Evolutionary conservation across 2,797 vertebrate genomes (phyloP).

Genomic region (Sebastes trivittatus): DNA sequence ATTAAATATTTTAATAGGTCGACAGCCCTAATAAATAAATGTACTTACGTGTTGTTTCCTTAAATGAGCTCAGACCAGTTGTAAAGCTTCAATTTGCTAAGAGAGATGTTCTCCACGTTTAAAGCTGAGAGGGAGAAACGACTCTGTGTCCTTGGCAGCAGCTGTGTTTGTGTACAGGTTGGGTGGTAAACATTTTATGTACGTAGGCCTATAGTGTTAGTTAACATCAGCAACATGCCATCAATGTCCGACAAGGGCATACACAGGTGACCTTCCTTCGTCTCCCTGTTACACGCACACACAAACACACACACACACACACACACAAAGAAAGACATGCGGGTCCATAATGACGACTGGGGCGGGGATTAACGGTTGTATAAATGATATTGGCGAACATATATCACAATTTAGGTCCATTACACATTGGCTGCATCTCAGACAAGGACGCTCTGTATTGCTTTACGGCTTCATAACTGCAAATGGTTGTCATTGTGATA

Average conservation of each 20-base stretch:
- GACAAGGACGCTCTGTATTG: conserved; percentile 28
- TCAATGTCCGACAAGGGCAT: conserved; percentile 50
- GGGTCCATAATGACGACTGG: conserved; percentile 11
- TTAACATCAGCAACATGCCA: conserved; percentile 45
- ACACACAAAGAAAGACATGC: background rate
- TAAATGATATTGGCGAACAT: conserved; percentile 52
- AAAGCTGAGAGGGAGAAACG: background rate
- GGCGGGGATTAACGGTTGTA: conserved; percentile 24
- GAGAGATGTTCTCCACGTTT: background rate
- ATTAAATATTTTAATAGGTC: no score
- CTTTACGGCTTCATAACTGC: conserved; percentile 26
- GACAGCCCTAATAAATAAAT: background rate
- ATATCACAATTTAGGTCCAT: conserved; percentile 61
- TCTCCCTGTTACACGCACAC: conserved; percentile 10
- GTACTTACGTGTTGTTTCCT: background rate
- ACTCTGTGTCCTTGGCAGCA: conserved; percentile 48
- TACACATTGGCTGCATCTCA: conserved; percentile 39
- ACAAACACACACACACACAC: no score
- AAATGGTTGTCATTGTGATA: background rate
- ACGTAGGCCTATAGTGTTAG: conserved; percentile 26
- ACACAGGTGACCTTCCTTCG: conserved; percentile 48
- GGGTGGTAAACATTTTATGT: conserved; percentile 54
- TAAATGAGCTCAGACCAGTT: background rate
- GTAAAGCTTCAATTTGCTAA: conserved; percentile 1
- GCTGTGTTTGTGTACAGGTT: conserved; percentile 38